Percentiles rank a stretch among this genome's conserved stretches.
These are phyloP conservation scores for Xylophagus ater DNA, from an alignment of 2,888 invertebrate genomes.

Conservation along the genomic window DNA sequence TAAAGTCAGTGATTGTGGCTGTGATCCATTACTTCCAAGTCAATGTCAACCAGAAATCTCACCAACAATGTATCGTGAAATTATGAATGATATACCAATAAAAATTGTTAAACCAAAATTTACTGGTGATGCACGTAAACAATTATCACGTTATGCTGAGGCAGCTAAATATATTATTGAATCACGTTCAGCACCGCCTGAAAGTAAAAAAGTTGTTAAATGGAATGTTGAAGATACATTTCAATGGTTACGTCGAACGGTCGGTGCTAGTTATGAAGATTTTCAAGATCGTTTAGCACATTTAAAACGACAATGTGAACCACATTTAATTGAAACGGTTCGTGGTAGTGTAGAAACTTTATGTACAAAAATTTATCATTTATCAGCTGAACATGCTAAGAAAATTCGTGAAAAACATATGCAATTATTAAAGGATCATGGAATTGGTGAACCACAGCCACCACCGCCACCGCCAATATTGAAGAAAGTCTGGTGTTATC, in stretches of 20 bases:
- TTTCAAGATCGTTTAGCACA: constrained; percentile 71
- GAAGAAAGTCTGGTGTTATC: constrained; percentile 91
- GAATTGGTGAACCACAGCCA: constrained; percentile 57
- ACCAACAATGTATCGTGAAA: constrained; percentile 89
- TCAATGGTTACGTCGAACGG: constrained; percentile 85
- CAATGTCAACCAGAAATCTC: constrained; percentile 88
- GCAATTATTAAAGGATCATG: constrained; percentile 75
- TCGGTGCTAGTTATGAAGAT: constrained; percentile 89
- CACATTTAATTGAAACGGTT: constrained; percentile 88
- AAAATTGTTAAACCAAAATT: constrained; percentile 92
- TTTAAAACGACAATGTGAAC: constrained; percentile 89
- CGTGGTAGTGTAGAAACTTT: constrained; percentile 91
- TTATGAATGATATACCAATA: constrained; percentile 96
- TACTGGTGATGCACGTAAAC: constrained; percentile 90
- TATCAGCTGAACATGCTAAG: constrained; percentile 83
- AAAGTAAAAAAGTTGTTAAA: constrained; percentile 92
- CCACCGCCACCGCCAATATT: constrained; percentile 57
- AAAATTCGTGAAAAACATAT: constrained; percentile 83
- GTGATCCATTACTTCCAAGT: constrained; percentile 84
- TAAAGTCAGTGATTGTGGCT: constrained; percentile 80
- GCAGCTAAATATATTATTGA: constrained; percentile 96
- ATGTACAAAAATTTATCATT: constrained; percentile 84
- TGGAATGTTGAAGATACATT: constrained; percentile 99
- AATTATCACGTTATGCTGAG: constrained; percentile 86
- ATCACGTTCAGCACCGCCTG: constrained; percentile 80